Base-by-base conservation (phyloP, 2,113 vertebrate species). In the Chelonoidis abingdonii region DNA sequence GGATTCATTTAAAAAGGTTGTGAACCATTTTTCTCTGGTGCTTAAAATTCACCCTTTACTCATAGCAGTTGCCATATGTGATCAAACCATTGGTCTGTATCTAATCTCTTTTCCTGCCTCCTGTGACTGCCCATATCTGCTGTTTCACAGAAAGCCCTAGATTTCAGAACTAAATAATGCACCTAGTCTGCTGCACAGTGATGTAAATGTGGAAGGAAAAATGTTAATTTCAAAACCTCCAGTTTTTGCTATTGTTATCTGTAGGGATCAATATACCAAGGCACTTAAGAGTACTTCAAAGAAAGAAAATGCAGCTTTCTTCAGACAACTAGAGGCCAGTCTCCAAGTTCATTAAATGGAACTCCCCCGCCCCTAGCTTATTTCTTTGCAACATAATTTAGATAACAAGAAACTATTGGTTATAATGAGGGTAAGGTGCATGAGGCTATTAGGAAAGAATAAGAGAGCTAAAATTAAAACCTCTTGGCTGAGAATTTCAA, bases 291-390 rank as follows among this genome's bases (percentile, higher is more conserved):
- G 14, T 4, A 5, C 9, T 92, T 85, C 38, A 56, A 85, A 54
- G 59, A 92, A 65, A 80, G 0, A 62, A 50, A 59, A 3, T 69
- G n/a, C 38, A 92, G 24, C 3, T 75, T 95, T 92, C 59, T 87
- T 69, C 92, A 89, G 87, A 79, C 19, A 72, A 78, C 1, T 83
- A 49, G 6, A 44, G 38, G 21, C 24, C 21, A 29, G 92, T 93
- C 80, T 95, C 93, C 83, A 92, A 89, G 38, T 9, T 94, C 25
- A 87, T 89, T 80, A 89, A 89, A 78, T 54, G 75, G 56, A 29
- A 29, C 57, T 24, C 13, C 50, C 50, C 50, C 13, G 4, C 13
- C 4, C 90, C 87, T 54, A 92, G 16, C 13, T 92, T 4, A 62
- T 49, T n/a, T 89, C 13, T 35, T 54, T 86, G 44, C 10, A 90